Percentiles rank a stretch among this genome's conserved stretches.
Evolutionary conservation across 2,113 vertebrate species (phyloP).

Genomic region (Numenius arquata): DNA sequence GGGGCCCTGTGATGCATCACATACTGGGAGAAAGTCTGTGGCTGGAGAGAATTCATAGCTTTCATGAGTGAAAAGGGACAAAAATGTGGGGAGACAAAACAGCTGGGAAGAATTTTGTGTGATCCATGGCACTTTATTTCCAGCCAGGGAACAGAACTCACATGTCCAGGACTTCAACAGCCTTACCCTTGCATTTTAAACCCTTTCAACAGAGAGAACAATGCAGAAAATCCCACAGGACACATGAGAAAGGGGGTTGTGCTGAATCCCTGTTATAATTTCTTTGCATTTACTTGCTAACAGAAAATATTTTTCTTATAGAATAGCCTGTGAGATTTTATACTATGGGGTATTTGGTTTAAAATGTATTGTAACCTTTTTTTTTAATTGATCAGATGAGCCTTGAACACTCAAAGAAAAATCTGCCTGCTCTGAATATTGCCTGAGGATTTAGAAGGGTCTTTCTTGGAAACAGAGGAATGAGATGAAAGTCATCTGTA

Average conservation of each 20-base stretch:
- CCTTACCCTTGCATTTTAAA: conserved; percentile 26
- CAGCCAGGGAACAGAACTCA: background rate
- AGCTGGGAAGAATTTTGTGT: conserved; percentile 11
- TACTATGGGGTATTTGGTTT: conserved; percentile 32
- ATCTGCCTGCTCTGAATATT: conserved; percentile 50
- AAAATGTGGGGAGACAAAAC: background rate
- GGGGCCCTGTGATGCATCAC: background rate
- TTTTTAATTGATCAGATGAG: conserved; percentile 54
- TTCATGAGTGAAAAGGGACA: background rate
- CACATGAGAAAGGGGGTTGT: conserved; percentile 20
- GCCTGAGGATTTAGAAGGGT: conserved; percentile 62
- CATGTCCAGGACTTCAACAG: background rate
- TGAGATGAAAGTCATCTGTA: conserved; percentile 55
- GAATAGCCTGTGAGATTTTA: conserved; percentile 36
- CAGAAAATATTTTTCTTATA: conserved; percentile 48
- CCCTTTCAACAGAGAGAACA: conserved; percentile 23
- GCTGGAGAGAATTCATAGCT: background rate
- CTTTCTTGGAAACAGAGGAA: conserved; percentile 57
- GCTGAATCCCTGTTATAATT: conserved; percentile 18
- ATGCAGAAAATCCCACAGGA: conserved; percentile 1
- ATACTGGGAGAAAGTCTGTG: background rate
- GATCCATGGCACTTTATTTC: background rate
- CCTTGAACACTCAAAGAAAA: conserved; percentile 58
- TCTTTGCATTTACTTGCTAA: conserved; percentile 37
- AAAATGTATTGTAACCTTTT: conserved; percentile 34